Evolutionary conservation across 53 echinoderm and acorn worm genomes (phyloP), one percentile per base, ranked within the genome.

Genomic region (Crossaster papposus): DNA sequence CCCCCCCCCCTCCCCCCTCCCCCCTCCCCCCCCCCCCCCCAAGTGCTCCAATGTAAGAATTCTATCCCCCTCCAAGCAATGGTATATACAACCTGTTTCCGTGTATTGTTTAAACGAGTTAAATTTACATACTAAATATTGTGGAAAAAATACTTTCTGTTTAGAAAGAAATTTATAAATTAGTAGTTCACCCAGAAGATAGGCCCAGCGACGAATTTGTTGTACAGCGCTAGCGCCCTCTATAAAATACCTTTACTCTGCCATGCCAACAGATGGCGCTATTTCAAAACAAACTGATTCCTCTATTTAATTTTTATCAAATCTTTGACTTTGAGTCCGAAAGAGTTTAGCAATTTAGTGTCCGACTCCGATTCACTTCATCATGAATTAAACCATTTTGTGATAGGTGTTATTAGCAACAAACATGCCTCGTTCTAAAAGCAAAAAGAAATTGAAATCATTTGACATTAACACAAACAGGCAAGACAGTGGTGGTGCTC

Each of bases 361-460:
- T 24, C n/a, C 26, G 28, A 23, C 64, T 3, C 11, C 20, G 3
- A 64, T n/a, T 14, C 64, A 18, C 64, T 20, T n/a, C 10, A 5
- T 10, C 24, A 28, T 68, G 68, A 68, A 26, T 26, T 2, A 11
- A 68, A n/a, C n/a, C 28, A 58, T 58, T 58, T 44, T 44, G 5
- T 44, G 44, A 7, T 44, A 44, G 44, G 58, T 58, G 22, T 18
- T 28, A 68, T 26, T 9, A 44, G 44, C 44, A 68, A 68, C 9
- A 80, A 80, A 50, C 58, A 80, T 80, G 80, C 80, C 80, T 54
- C 80, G 80, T 9, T 55, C 55, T 15, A 62, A 62, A 33, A 55
- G 80, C 54, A 80, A 80, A 80, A 80, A 55, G 54, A 80, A 80
- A 58, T 80, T 58, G 80, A 80, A 80, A 50, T 58, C 80, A 15